Evolutionary conservation across 2,888 invertebrate genomes (phyloP).

Genomic region (Chelonus formosanus): DNA sequence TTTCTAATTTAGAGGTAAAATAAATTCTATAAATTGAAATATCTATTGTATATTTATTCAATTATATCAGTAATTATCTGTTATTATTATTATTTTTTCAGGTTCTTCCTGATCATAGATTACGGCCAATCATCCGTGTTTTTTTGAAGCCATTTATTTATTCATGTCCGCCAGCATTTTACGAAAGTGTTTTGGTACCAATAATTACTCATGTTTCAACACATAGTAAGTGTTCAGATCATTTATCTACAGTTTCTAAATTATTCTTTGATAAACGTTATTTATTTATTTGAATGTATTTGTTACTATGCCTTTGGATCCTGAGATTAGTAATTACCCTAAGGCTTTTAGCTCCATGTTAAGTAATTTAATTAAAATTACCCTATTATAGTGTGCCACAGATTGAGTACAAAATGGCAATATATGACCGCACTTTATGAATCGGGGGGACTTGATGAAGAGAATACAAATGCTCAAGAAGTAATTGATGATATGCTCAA

Average conservation of each 20-base stretch:
- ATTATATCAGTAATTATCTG: too few species aligned
- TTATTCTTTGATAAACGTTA: too few species aligned
- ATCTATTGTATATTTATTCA: too few species aligned
- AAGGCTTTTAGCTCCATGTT: too few species aligned
- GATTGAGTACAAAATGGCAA: conserved; percentile 81
- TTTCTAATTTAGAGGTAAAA: conserved; percentile 72
- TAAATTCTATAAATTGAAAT: too few species aligned
- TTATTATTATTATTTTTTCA: conserved; percentile 60
- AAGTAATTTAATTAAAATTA: too few species aligned
- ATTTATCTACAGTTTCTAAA: too few species aligned
- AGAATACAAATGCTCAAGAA: conserved; percentile 80
- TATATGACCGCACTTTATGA: conserved; percentile 80
- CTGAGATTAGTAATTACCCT: too few species aligned
- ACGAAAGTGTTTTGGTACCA: conserved; percentile 79
- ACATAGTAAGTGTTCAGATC: conserved; percentile 71
- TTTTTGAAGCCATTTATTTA: conserved; percentile 87
- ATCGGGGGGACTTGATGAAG: conserved; percentile 79
- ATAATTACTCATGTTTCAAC: conserved; percentile 81
- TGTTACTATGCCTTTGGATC: too few species aligned
- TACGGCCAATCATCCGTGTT: conserved; percentile 82
- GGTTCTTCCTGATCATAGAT: conserved; percentile 84
- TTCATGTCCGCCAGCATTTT: conserved; percentile 85
- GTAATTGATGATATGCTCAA: conserved; percentile 87
- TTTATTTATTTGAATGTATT: too few species aligned
- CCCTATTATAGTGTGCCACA: conserved; percentile 64